Percentiles rank a stretch among this genome's conserved stretches.
Evolutionary conservation across 2,888 invertebrate species (phyloP).

Genomic region (Eupithecia vulgata): DNA sequence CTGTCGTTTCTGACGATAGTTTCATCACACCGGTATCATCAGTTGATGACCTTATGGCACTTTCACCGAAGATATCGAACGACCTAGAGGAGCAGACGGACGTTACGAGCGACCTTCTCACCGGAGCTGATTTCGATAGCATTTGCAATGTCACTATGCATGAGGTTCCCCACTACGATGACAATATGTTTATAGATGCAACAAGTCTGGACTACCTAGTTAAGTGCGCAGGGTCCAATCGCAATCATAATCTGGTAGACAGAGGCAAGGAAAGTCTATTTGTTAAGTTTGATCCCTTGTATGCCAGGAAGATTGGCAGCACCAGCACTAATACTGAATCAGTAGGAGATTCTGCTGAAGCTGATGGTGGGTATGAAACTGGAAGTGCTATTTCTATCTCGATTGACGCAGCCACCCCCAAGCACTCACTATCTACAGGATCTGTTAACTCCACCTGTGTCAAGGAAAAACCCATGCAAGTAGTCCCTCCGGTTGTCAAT

Average conservation of each 20-base stretch:
- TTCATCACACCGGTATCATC: slow-evolving; percentile 72
- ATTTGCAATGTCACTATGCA: slow-evolving; percentile 77
- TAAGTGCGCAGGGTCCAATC: slow-evolving; percentile 73
- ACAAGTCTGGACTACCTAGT: slow-evolving; percentile 82
- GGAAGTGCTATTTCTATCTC: slow-evolving; percentile 67
- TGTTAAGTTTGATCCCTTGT: slow-evolving; percentile 86
- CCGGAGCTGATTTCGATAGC: slow-evolving; percentile 71
- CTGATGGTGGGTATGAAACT: slow-evolving; percentile 76
- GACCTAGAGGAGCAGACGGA: slow-evolving; percentile 55
- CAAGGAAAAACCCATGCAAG: slow-evolving; percentile 75
- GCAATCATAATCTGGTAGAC: slow-evolving; percentile 64
- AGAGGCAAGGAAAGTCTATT: slow-evolving; percentile 86
- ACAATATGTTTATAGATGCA: slow-evolving; percentile 84
- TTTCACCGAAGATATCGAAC: slow-evolving; percentile 64
- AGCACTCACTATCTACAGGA: slow-evolving; percentile 63
- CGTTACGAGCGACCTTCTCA: slow-evolving; percentile 69
- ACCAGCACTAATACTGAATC: slow-evolving; percentile 53
- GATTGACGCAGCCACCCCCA: slow-evolving; percentile 61
- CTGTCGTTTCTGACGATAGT: slow-evolving; percentile 64
- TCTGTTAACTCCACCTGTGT: slow-evolving; percentile 51
- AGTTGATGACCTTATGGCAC: slow-evolving; percentile 69
- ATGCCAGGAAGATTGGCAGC: slow-evolving; percentile 60
- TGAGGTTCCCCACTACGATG: slow-evolving; percentile 66
- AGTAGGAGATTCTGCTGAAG: slow-evolving; percentile 60
- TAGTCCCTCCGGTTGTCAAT: slow-evolving; percentile 73